Base-by-base conservation (phyloP, 2,888 invertebrate genomes). In the Acanthococcus lagerstroemiae region DNA sequence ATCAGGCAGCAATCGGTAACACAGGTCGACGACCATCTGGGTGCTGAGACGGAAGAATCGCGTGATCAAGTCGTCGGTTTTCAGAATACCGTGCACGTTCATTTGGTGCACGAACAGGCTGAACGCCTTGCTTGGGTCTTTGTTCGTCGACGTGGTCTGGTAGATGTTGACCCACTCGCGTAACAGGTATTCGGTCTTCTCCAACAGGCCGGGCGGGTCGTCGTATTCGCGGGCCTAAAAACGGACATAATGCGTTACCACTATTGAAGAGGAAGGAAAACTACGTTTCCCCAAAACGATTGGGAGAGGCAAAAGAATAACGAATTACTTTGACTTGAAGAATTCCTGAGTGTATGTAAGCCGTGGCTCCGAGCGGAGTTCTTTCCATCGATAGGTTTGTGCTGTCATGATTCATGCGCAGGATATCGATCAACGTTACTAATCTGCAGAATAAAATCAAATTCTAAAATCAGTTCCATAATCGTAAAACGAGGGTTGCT, bases 51-150 rank as follows among this genome's bases (percentile, higher is more conserved):
- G 85, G 81, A 99, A 96, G 80, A 99, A 99, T 67, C 96, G 80
- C 0, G 95, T 94, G 69, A 99, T 95, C 73, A 95, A 82, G 74
- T 99, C 97, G 75, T 99, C 99, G 0, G 95, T 95, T 77, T 96
- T 96, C 61, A 96, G 80, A 68, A 99, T 94, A 4, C 99, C 94
- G 72, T 92, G 90, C 73, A 90, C 83, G 76, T 95, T 95, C 95
- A 99, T 94, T 77, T 81, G 90, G 74, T 92, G 92, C 3, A 97
- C 94, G 77, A 96, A 96, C 71, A 90, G 79, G 69, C 90, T 87
- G 77, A 97, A 95, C 46, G 95, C 91, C 77, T 95, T 95, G 0
- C 87, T 86, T 74, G 92, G 92, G 48, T 90, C 84, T 58, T 88
- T 87, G 2, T 86, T 84, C 17, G 85, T 82, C 4, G 88, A 87